A percentile compares a stretch with the other conserved stretches of the same genome.
phyloP scores from a whole-genome alignment of 2,113 vertebrate genomes.

The Python bivittatus region DNA sequence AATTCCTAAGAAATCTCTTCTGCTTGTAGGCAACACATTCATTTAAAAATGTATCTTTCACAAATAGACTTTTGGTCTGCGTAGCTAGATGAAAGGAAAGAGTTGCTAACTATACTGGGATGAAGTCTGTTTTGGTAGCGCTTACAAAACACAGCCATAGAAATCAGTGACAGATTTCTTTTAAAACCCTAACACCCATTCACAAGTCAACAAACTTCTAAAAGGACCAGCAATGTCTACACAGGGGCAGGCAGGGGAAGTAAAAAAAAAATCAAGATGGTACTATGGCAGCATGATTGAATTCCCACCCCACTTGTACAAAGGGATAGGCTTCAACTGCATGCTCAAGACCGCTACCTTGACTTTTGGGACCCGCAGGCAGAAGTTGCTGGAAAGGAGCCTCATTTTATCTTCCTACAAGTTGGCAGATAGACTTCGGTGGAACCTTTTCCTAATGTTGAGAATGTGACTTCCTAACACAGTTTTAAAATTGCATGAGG shows the following conservation, averaged over 20 bases:
- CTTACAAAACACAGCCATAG: not conserved
- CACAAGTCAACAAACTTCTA: not conserved
- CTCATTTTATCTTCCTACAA: too few relatives aligned
- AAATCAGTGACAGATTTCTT: not conserved
- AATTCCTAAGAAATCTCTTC: not conserved
- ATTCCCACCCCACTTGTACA: not conserved
- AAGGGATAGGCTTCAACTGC: too few relatives aligned
- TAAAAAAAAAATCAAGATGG: not conserved
- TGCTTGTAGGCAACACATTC: not conserved
- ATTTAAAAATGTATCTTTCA: not conserved
- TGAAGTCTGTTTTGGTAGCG: not conserved
- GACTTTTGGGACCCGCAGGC: too few relatives aligned
- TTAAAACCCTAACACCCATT: not conserved
- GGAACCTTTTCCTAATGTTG: too few relatives aligned
- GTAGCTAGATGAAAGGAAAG: not conserved
- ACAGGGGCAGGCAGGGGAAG: not conserved
- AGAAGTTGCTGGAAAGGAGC: too few relatives aligned
- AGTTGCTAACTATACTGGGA: not conserved
- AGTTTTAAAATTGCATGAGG: too few relatives aligned
- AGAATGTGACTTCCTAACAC: too few relatives aligned
- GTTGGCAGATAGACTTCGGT: too few relatives aligned
- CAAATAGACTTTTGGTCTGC: not conserved
- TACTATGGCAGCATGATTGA: not conserved
- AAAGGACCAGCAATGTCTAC: not conserved
- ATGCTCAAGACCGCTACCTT: too few relatives aligned